phyloP scores from a whole-genome alignment of 2,797 vertebrate genomes.

The Crocodylus rhombifer region DNA sequence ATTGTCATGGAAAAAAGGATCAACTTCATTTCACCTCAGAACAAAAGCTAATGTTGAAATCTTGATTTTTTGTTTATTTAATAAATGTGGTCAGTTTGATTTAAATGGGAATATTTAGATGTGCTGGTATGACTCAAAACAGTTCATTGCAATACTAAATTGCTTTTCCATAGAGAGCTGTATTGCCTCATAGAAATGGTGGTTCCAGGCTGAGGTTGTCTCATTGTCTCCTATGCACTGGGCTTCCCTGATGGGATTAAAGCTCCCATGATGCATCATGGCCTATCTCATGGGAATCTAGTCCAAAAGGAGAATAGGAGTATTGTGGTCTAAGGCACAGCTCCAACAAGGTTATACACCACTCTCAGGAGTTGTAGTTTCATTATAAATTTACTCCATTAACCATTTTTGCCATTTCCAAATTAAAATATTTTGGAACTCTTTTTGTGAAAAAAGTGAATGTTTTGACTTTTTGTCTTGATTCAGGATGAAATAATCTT shows the following conservation, averaged over 20 bases:
- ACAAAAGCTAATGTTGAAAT: too few relatives aligned
- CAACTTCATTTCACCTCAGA: too few relatives aligned
- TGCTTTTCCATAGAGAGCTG: neutral
- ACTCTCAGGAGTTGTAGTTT: rapidly evolving
- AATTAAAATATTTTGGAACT: rapidly evolving
- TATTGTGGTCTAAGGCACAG: neutral
- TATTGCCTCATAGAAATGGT: rapidly evolving
- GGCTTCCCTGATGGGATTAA: rapidly evolving
- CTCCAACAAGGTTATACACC: neutral
- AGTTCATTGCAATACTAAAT: neutral
- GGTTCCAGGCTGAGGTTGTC: rapidly evolving
- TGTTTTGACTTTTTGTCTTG: neutral
- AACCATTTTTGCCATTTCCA: neutral
- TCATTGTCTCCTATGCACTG: rapidly evolving
- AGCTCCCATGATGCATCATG: neutral
- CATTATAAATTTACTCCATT: neutral
- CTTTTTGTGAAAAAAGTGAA: neutral
- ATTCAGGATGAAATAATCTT: too few relatives aligned
- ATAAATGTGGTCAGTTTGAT: neutral
- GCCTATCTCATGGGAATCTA: too few relatives aligned
- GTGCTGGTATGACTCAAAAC: neutral
- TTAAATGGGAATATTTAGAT: rapidly evolving
- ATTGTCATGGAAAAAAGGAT: too few relatives aligned
- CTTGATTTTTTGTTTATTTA: too few relatives aligned
- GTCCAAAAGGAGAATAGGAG: too few relatives aligned